Evolutionary conservation across 2,888 invertebrate genomes (phyloP).

Genomic region (Chaitophorus viminalis): DNA sequence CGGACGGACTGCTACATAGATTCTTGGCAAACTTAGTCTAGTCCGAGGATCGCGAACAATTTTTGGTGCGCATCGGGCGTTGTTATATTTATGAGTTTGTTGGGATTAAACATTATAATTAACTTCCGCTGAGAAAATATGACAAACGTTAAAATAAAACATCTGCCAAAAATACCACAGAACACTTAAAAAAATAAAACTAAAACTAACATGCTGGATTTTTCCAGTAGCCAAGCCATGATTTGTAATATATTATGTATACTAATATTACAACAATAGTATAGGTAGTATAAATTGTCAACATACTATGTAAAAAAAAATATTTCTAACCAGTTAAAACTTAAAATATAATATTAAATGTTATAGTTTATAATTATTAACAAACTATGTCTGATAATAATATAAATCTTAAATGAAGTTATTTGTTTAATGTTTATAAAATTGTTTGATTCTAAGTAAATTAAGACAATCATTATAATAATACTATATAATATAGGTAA

Average conservation of each 20-base stretch:
- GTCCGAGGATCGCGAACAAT: slow-evolving; percentile 37
- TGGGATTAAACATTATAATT: slow-evolving; percentile 39
- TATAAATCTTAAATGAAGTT: background rate
- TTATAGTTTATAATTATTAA: background rate
- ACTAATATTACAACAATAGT: no score
- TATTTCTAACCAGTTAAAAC: background rate
- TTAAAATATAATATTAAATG: background rate
- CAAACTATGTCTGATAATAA: background rate
- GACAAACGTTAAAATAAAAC: slow-evolving; percentile 45
- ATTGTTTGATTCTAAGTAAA: background rate
- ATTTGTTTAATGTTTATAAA: background rate
- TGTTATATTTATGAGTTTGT: slow-evolving; percentile 32
- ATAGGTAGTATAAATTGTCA: background rate
- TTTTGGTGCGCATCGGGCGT: background rate
- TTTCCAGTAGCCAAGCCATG: background rate
- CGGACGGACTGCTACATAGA: background rate
- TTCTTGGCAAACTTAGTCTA: slow-evolving; percentile 46
- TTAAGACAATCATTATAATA: background rate
- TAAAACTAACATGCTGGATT: slow-evolving; percentile 17
- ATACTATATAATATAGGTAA: no score
- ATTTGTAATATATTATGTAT: background rate
- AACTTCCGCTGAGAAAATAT: slow-evolving; percentile 45
- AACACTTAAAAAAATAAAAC: background rate
- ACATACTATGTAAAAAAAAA: background rate
- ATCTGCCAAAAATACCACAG: slow-evolving; percentile 29